phyloP scores from a whole-genome alignment of 2,888 invertebrate species.

The Lepas anatifera region DNA sequence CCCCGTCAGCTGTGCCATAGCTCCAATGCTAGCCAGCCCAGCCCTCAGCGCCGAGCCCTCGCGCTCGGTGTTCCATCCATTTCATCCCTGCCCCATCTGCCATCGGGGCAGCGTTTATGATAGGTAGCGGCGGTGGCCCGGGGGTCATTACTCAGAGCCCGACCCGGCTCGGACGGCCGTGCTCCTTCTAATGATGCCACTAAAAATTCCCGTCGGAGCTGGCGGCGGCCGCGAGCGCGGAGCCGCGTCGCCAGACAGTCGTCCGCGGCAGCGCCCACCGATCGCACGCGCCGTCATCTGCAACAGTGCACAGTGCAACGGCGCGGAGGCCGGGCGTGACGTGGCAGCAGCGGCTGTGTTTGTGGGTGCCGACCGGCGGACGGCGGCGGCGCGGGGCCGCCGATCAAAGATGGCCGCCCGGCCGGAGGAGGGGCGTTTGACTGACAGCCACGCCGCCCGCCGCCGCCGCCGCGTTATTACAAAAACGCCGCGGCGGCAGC shows the following conservation, averaged over 20 bases:
- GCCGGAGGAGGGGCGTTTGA: slow-evolving; percentile 8
- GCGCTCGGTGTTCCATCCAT: too few relatives aligned
- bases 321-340: not conserved
- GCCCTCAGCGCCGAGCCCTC: too few relatives aligned
- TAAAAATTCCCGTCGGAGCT: not conserved
- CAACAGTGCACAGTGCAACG: not conserved
- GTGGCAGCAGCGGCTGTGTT: not conserved
- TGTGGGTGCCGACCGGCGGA: too few relatives aligned
- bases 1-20: too few relatives aligned
- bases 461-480: not conserved
- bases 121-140: not conserved
- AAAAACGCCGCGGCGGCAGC: slow-evolving; percentile 1
- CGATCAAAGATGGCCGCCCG: not conserved
- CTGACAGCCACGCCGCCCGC: not conserved
- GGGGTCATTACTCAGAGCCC: not conserved
- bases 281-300: slow-evolving; percentile 1
- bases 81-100: too few relatives aligned
- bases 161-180: not conserved
- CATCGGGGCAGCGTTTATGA: not conserved
- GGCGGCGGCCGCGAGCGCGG: too few relatives aligned
- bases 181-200: not conserved
- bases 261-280: too few relatives aligned
- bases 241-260: too few relatives aligned
- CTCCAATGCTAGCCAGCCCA: too few relatives aligned
- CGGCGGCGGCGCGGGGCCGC: too few relatives aligned